phyloP scores from a whole-genome alignment of 2,113 vertebrate genomes.

The Excalfactoria chinensis region DNA sequence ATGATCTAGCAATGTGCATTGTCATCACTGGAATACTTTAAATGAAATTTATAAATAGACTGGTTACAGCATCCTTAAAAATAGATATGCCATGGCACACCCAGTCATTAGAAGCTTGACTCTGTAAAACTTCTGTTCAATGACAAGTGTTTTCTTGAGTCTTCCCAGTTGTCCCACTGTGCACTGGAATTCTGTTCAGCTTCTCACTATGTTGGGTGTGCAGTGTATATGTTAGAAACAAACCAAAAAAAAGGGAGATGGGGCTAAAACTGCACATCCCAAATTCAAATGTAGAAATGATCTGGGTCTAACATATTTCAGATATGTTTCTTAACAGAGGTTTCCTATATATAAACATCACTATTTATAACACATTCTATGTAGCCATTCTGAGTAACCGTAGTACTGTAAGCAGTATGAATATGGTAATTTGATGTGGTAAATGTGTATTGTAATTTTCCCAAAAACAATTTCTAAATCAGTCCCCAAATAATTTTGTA shows the following conservation, averaged over 20 bases:
- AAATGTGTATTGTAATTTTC: neutral
- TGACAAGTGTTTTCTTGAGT: neutral
- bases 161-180: neutral
- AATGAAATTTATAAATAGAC: neutral
- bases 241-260: neutral
- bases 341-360: neutral
- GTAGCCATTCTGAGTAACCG: neutral
- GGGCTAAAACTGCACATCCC: neutral
- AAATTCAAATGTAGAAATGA: neutral
- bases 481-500: neutral
- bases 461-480: neutral
- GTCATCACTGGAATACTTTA: neutral
- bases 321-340: neutral
- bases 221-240: neutral
- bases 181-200: neutral
- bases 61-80: neutral
- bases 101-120: neutral
- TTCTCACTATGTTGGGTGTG: neutral
- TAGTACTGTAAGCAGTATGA: neutral
- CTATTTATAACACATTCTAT: neutral
- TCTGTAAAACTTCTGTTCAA: neutral
- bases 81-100: neutral
- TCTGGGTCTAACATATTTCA: neutral
- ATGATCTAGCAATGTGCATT: neutral
- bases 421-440: neutral